Conservation (phyloP, 2,797 vertebrate species). For the Sebastes goodei region DNA sequence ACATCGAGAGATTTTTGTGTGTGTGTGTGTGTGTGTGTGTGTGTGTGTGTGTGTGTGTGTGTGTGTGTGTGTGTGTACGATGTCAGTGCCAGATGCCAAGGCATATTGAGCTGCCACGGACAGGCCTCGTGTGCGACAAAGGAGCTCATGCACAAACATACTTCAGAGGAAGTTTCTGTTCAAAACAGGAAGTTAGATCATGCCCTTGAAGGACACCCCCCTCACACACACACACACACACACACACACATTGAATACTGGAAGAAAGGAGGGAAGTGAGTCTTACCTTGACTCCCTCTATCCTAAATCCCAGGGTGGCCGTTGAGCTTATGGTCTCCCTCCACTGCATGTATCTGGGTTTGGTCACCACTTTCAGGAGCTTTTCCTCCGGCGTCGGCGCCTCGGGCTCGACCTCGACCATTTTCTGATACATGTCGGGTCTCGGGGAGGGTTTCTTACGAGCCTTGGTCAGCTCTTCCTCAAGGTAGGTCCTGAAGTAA, state of each 20-base stretch:
- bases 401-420: conserved; percentile 92
- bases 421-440: conserved; percentile 98
- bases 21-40: conserved; percentile 28
- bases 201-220: conserved; percentile 42
- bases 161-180: conserved; percentile 66
- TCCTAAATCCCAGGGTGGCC: conserved; percentile 93
- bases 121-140: conserved; percentile 76
- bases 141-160: conserved; percentile 31
- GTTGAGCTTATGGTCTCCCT: conserved; percentile 98
- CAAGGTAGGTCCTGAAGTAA: conserved; percentile 90
- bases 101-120: conserved; percentile 78
- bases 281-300: conserved; percentile 97
- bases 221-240: background rate
- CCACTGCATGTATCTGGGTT: conserved; percentile 99
- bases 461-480: conserved; percentile 96
- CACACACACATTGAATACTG: conserved; percentile 2
- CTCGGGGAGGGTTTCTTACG: conserved; percentile 94
- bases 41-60: background rate
- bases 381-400: conserved; percentile 91
- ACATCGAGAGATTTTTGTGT: conserved; percentile 16
- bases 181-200: conserved; percentile 74
- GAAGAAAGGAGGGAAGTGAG: conserved; percentile 55
- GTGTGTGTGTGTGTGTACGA: background rate
- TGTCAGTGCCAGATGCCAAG: conserved; percentile 81
- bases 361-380: conserved; percentile 89